Evolutionary conservation across 1,140 invertebrate genomes (phyloP).

Genomic region (Zaprionus inermis): DNA sequence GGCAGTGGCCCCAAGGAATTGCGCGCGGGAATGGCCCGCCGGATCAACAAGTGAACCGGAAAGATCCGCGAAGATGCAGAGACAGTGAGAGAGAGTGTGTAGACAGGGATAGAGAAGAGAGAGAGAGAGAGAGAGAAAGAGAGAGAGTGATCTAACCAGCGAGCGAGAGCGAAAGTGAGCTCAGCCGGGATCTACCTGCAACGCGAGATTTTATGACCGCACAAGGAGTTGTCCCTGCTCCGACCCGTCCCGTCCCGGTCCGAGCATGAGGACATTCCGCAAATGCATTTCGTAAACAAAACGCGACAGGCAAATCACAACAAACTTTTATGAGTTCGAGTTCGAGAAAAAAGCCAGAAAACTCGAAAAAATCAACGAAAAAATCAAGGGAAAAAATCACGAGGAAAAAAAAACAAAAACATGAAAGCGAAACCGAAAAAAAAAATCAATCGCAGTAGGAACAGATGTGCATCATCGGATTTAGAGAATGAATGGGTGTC

Average conservation of each 20-base stretch:
- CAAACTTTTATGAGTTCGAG: slow-evolving; percentile 30
- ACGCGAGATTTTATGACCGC: slow-evolving; percentile 41
- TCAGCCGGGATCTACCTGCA: neutral
- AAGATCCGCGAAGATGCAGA: neutral
- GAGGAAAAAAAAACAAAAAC: neutral
- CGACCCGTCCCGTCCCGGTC: slow-evolving; percentile 3
- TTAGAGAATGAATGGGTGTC: neutral
- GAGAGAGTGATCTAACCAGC: neutral
- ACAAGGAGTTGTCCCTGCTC: slow-evolving; percentile 58
- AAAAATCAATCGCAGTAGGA: slow-evolving; percentile 13
- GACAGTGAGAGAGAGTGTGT: too few relatives aligned
- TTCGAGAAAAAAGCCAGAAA: slow-evolving; percentile 16
- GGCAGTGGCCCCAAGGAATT: neutral
- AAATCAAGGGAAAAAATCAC: slow-evolving; percentile 1
- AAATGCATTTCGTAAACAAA: slow-evolving; percentile 78
- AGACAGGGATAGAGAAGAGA: neutral
- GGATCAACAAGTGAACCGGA: slow-evolving; percentile 45
- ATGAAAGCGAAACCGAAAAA: slow-evolving; percentile 6
- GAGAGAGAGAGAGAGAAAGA: neutral
- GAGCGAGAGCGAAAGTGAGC: neutral
- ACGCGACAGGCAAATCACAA: slow-evolving; percentile 21
- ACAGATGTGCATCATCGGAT: slow-evolving; percentile 18
- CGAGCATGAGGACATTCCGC: slow-evolving; percentile 47
- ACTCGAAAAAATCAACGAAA: neutral
- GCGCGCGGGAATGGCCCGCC: slow-evolving; percentile 30